phyloP scores from a whole-genome alignment of 2,888 invertebrate species.

The Biston stratarius region DNA sequence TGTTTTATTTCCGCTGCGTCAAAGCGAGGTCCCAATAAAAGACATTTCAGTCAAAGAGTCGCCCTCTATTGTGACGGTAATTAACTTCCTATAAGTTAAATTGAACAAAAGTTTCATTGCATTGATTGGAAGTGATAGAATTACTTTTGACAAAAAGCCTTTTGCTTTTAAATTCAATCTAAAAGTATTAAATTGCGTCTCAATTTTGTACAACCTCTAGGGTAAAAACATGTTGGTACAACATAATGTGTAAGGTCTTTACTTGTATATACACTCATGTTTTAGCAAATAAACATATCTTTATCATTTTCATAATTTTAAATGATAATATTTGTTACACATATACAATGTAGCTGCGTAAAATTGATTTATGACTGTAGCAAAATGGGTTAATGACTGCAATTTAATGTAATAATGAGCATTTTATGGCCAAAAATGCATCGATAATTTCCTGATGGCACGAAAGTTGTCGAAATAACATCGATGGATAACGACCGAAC shows the following conservation, averaged over 20 bases:
- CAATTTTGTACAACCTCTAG: too few relatives aligned
- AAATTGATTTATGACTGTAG: background rate
- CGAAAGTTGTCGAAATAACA: too few relatives aligned
- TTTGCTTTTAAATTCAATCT: background rate
- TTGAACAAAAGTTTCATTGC: slow-evolving; percentile 36
- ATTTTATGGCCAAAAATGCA: slow-evolving; percentile 1
- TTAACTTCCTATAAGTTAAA: slow-evolving; percentile 43
- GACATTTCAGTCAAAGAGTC: slow-evolving; percentile 30
- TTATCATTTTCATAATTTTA: background rate
- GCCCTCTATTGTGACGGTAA: slow-evolving; percentile 37
- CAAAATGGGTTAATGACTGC: background rate
- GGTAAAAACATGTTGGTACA: too few relatives aligned
- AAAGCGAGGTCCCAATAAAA: slow-evolving; percentile 25
- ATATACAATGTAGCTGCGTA: background rate
- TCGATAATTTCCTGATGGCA: background rate
- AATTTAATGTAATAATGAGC: slow-evolving; percentile 1
- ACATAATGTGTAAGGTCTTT: too few relatives aligned
- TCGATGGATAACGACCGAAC: too few relatives aligned
- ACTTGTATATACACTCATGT: too few relatives aligned
- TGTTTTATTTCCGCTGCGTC: background rate
- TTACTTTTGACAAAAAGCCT: background rate
- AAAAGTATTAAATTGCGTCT: too few relatives aligned
- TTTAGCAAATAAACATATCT: too few relatives aligned
- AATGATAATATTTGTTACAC: background rate
- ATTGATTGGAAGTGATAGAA: slow-evolving; percentile 16